Percentiles rank a stretch among this genome's conserved stretches.
phyloP scores from a whole-genome alignment of 2,888 invertebrate genomes.

The Entomobrya proxima region DNA sequence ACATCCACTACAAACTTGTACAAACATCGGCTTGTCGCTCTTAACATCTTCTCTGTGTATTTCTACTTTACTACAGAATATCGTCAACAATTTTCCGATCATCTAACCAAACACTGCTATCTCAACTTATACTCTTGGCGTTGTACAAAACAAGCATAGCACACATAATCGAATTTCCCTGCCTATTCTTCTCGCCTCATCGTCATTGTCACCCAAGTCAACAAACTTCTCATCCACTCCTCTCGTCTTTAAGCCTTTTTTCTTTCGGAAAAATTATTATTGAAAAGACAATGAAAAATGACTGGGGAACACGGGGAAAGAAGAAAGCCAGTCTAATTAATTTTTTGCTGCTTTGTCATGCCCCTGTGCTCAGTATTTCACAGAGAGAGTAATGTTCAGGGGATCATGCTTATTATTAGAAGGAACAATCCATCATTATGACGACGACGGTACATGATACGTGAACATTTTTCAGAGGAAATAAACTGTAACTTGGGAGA shows the following conservation, averaged over 20 bases:
- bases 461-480: too few relatives aligned
- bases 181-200: slow-evolving; percentile 3
- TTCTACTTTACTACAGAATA: too few relatives aligned
- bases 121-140: neutral
- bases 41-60: too few relatives aligned
- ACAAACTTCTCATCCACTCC: neutral
- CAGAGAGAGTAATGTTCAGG: too few relatives aligned
- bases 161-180: slow-evolving; percentile 4
- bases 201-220: neutral
- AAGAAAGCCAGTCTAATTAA: slow-evolving; percentile 32
- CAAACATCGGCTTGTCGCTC: slow-evolving; percentile 21
- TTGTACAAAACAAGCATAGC: neutral
- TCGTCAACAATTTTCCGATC: too few relatives aligned
- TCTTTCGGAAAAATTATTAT: slow-evolving; percentile 9
- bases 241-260: neutral
- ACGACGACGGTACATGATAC: too few relatives aligned
- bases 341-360: slow-evolving; percentile 37
- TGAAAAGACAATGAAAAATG: slow-evolving; percentile 58
- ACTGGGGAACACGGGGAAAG: neutral
- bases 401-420: neutral
- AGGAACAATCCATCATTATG: neutral
- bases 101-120: slow-evolving; percentile 1
- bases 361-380: too few relatives aligned
- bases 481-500: too few relatives aligned
- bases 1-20: too few relatives aligned